Evolutionary conservation across 1,140 invertebrate genomes (phyloP).

Genomic region (Drosophila nannoptera): DNA sequence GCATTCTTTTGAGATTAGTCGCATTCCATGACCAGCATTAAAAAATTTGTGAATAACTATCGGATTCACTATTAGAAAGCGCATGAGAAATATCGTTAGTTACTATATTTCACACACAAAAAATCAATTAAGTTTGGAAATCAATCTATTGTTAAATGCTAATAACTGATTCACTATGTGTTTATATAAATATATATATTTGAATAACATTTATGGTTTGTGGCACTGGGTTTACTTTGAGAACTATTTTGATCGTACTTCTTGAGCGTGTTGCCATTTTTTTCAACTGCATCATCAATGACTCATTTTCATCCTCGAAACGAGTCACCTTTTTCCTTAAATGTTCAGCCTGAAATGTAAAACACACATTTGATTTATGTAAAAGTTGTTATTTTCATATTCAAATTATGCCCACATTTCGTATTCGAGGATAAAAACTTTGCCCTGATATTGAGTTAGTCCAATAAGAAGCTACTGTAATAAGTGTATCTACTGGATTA

Average conservation of each 20-base stretch:
- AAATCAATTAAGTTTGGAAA: background rate
- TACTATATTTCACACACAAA: background rate
- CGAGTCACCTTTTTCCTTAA: slow-evolving; percentile 91
- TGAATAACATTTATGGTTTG: background rate
- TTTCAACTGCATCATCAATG: slow-evolving; percentile 93
- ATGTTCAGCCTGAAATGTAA: slow-evolving; percentile 85
- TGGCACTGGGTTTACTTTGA: slow-evolving; percentile 6
- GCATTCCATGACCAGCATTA: slow-evolving; percentile 69
- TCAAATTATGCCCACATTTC: slow-evolving; percentile 21
- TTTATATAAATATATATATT: background rate
- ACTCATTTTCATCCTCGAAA: slow-evolving; percentile 96
- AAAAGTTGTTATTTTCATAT: slow-evolving; percentile 18
- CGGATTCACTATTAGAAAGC: slow-evolving; percentile 50
- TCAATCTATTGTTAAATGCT: background rate
- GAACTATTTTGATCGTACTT: slow-evolving; percentile 82
- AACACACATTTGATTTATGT: slow-evolving; percentile 56
- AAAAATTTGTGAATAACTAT: slow-evolving; percentile 74
- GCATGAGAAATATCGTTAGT: slow-evolving; percentile 57
- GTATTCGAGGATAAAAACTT: slow-evolving; percentile 73
- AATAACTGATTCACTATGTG: background rate
- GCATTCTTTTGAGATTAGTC: slow-evolving; percentile 24
- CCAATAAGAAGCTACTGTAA: slow-evolving; percentile 16
- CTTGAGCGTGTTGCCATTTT: slow-evolving; percentile 93
- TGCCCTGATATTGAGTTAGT: slow-evolving; percentile 20
- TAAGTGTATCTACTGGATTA: slow-evolving; percentile 31